Evolutionary conservation across 2,888 invertebrate species (phyloP).

Genomic region (Hydraecia micacea): DNA sequence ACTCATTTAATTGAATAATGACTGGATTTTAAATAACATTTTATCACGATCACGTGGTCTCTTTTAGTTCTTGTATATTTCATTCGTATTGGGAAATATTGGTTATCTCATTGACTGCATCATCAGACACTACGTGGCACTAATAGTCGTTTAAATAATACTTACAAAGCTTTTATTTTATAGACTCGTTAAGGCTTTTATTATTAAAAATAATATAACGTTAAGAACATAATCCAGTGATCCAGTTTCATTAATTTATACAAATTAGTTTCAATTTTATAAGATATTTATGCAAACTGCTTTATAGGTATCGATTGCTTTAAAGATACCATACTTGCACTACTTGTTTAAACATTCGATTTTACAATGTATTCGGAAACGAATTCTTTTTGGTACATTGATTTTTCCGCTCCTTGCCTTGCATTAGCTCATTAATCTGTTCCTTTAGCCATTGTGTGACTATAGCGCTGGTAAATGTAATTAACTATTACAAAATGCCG

Average conservation of each 20-base stretch:
- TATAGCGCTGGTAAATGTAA: slow-evolving; percentile 29
- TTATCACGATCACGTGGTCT: background rate
- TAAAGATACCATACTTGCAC: slow-evolving; percentile 16
- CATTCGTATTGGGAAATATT: slow-evolving; percentile 6
- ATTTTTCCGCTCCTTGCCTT: slow-evolving; percentile 38
- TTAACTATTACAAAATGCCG: slow-evolving; percentile 34
- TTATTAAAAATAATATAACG: slow-evolving; percentile 28
- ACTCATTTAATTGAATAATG: background rate
- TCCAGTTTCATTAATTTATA: slow-evolving; percentile 59
- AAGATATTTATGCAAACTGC: slow-evolving; percentile 42
- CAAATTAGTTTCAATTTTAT: slow-evolving; percentile 41
- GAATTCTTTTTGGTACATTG: slow-evolving; percentile 26
- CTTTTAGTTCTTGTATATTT: background rate
- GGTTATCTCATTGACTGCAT: slow-evolving; percentile 4
- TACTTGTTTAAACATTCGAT: slow-evolving; percentile 28
- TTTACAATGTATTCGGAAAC: slow-evolving; percentile 43
- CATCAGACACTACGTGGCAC: slow-evolving; percentile 1
- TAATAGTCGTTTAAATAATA: slow-evolving; percentile 5
- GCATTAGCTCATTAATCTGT: slow-evolving; percentile 34
- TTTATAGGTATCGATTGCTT: slow-evolving; percentile 30
- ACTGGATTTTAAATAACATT: background rate
- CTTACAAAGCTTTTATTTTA: slow-evolving; percentile 4
- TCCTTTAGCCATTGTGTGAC: slow-evolving; percentile 23
- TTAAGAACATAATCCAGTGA: slow-evolving; percentile 30
- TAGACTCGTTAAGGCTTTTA: slow-evolving; percentile 17